A percentile compares a stretch with the other conserved stretches of the same genome.
Conservation (phyloP, 2,113 vertebrate species). For the Ammodytes dubius region DNA sequence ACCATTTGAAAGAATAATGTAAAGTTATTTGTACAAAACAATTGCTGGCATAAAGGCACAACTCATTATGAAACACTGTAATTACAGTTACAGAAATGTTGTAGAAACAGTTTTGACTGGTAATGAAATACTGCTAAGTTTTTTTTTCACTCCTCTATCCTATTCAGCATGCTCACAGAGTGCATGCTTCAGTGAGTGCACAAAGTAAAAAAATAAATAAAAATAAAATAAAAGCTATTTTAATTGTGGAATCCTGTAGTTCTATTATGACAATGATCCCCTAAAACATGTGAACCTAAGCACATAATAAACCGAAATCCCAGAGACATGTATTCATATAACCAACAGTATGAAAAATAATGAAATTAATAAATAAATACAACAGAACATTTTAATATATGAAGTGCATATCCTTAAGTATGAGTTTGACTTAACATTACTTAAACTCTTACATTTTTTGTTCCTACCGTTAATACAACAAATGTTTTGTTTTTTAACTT, state of each 20-base stretch:
- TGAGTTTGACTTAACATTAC: neutral
- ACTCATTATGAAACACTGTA: constrained; percentile 27
- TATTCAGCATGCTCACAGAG: constrained; percentile 7
- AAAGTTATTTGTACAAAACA: constrained; percentile 23
- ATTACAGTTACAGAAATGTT: constrained; percentile 15
- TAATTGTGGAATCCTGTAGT: constrained; percentile 14
- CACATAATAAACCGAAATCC: constrained; percentile 7
- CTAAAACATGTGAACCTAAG: neutral
- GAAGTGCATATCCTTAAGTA: neutral
- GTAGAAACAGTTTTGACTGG: constrained; percentile 16
- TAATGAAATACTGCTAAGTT: neutral
- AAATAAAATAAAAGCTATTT: constrained; percentile 1
- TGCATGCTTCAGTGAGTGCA: constrained; percentile 18
- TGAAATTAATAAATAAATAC: neutral
- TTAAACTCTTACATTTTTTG: neutral
- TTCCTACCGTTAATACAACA: neutral
- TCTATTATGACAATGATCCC: neutral
- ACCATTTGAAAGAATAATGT: neutral
- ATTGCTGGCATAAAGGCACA: constrained; percentile 71
- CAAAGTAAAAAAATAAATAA: neutral
- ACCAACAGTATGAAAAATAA: neutral
- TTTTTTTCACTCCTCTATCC: neutral
- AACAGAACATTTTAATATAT: neutral
- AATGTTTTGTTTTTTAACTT: neutral
- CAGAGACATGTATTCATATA: neutral